Evolutionary conservation across 2,797 vertebrate species (phyloP), one percentile per base, ranked within the genome.

Genomic region (Scolopax rusticola): DNA sequence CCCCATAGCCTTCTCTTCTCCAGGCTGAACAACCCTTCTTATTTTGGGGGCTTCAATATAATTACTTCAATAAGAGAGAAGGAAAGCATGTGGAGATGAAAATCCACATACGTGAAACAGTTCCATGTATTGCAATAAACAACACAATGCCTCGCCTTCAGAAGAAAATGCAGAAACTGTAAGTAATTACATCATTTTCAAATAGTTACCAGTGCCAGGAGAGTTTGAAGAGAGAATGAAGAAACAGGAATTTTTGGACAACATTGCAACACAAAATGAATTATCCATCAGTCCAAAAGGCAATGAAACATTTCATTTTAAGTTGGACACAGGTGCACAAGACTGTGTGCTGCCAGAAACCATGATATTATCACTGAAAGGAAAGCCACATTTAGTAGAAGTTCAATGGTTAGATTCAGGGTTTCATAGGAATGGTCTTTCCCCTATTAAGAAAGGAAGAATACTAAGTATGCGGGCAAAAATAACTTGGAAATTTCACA

Each of bases 211-310:
- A 1, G 32, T 89, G 79, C 76, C 85, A 90, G 53, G 20, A 91
- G 60, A 77, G 27, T 61, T 56, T 74, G n/a, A 87, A 69, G 56
- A 73, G 27, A 68, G 63, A 76, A 82, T 40, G 47, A 80, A 95
- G 57, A 81, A 91, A 80, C 8, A 64, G 43, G 40, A 91, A 68
- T 28, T 87, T 92, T 69, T 89, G 81, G 45, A 84, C 6, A 11
- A 68, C 45, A 50, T 84, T 90, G 67, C 38, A 78, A 68, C 53
- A 79, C 77, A 94, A 95, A 59, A 90, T 82, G 30, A 94, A 94
- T 87, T 85, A 92, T n/a, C 36, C 48, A 64, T 50, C 41, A 86
- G 40, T 71, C 56, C 61, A 84, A 91, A 92, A 85, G 45, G 24
- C 79, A 89, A 92, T 57, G 4, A 75, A 95, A 90, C 50, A 25